Base-by-base conservation (phyloP, 1,140 invertebrate genomes). In the Eurosta solidaginis region DNA sequence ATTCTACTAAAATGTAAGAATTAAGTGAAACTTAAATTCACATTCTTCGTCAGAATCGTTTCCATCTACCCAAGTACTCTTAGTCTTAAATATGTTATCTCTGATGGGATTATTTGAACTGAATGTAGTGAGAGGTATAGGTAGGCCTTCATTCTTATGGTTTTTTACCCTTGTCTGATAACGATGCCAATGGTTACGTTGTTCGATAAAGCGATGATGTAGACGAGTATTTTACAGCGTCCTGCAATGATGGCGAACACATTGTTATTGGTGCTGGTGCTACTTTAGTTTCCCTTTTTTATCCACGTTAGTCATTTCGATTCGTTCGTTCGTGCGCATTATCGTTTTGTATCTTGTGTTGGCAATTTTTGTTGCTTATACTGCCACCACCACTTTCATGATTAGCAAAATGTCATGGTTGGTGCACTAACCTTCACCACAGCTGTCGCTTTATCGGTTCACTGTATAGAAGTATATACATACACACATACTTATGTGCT, bases 321-420 rank as follows among this genome's bases (percentile, higher is more conserved):
- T 68, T 68, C 59, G 59, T n/a, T n/a, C 33, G 59, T 40, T 68
- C 59, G 59, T 68, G 59, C 33, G 33, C 59, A 68, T 68, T 68
- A 68, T 40, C 33, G 59, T 68, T 68, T 29, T 68, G 59, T 68
- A 68, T 68, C 59, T 68, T 68, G 59, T 68, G 36, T 68, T n/a
- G 33, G 59, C 59, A 68, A 68, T 33, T 68, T 63, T 63, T 63
- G 54, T 63, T 63, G 54, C 54, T 63, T 33, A 20, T 68, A 20
- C 14, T 68, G 59, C 33, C 33, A 68, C 59, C 59, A 68, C 59
- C 59, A 27, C 59, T 42, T 17, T 17, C n/a, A 68, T 68, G 17
- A 17, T 36, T n/a, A 10, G n/a, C 59, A 36, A 40, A 68, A 36
- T 29, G 22, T n/a, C 36, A 68, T 68, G 33, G 5, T 33, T 68